A percentile compares a stretch with the other conserved stretches of the same genome.
phyloP scores from a whole-genome alignment of 2,797 vertebrate genomes.

The Betta splendens region DNA sequence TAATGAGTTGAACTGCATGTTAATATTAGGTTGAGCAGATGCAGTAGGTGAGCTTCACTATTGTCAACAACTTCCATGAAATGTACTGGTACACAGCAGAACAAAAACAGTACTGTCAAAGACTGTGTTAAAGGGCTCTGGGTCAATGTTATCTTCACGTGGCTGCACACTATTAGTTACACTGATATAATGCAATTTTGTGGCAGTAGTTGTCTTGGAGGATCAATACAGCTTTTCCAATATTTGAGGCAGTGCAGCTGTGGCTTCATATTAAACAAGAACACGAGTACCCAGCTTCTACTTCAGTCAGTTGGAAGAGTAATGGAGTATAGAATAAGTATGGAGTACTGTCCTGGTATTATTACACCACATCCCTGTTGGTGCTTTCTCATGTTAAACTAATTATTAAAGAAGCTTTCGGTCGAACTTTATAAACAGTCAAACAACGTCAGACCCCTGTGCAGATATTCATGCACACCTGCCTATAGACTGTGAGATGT shows the following conservation, averaged over 20 bases:
- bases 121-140: constrained; percentile 14
- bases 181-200: constrained; percentile 49
- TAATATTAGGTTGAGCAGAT: constrained; percentile 34
- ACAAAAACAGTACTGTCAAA: constrained; percentile 12
- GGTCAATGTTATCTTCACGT: constrained; percentile 45
- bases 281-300: constrained; percentile 44
- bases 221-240: constrained; percentile 50
- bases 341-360: too few species aligned
- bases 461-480: not conserved
- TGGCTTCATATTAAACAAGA: constrained; percentile 55
- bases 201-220: constrained; percentile 25
- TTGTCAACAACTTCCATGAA: constrained; percentile 2
- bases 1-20: too few species aligned
- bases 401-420: not conserved
- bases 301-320: constrained; percentile 31
- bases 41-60: constrained; percentile 19
- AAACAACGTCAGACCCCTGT: not conserved
- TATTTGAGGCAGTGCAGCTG: constrained; percentile 35
- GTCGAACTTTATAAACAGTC: not conserved
- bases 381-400: too few species aligned
- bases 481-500: not conserved
- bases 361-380: too few species aligned
- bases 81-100: not conserved
- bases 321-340: constrained; percentile 23
- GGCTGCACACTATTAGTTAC: constrained; percentile 50